Evolutionary conservation across 2,888 invertebrate genomes (phyloP), one percentile per base, ranked within the genome.

Genomic region (Eubasilissa splendida): DNA sequence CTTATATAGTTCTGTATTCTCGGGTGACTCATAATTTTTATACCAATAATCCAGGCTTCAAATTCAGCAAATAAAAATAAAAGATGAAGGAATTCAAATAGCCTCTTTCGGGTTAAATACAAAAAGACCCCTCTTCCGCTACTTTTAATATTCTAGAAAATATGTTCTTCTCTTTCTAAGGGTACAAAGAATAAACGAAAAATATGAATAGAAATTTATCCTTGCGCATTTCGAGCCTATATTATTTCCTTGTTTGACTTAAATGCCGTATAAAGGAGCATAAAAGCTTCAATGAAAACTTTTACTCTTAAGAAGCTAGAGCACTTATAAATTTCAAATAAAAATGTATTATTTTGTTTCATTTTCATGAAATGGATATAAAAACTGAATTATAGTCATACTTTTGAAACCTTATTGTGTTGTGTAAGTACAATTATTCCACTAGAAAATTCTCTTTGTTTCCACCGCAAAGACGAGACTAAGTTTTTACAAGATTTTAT

Each of bases 131-230:
- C 63, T 42, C 74, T 71, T 78, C 14, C 60, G 71, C 71, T 78
- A 42, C 33, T 78, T 68, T 60, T 58, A 77, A 77, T 70, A 70
- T 50, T 50, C 31, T 5, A 77, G 77, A 65, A 77, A 78, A 71
- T 56, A 54, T 78, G 71, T 71, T 71, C 71, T 73, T 59, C 54
- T 14, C 65, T 53, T 71, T 71, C 59, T 58, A 63, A 59, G 14
- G 63, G 50, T 63, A 78, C 78, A 78, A 78, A 78, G 71, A 73
- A 77, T 77, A 52, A 77, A 71, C n/a, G 77, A 11, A 63, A 60
- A 78, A 78, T 78, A 73, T 78, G 71, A 78, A 78, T 78, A 54
- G 71, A 78, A 78, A 78, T 78, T 71, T 74, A 59, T 74, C 74
- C 59, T 42, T 50, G 42, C 74, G 31, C 74, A 74, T 74, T 71